Base-by-base conservation (phyloP, 2,113 vertebrate species). In the Periophthalmus modestus region DNA sequence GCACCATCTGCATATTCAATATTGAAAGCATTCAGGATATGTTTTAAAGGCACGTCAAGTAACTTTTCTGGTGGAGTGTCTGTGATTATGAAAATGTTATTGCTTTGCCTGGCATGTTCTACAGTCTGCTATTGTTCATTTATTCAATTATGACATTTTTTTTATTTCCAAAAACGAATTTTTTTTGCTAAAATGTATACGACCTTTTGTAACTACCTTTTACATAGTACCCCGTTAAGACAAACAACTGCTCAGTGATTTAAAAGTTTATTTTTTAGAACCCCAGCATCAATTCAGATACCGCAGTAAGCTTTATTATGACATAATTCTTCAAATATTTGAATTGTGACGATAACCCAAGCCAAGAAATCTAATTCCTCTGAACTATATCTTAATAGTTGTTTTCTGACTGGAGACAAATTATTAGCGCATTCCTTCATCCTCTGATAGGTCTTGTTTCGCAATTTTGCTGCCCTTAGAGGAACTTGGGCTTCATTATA, bases 401-500 rank as follows among this genome's bases (percentile, higher is more conserved):
- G 33, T 63, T 36, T 39, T 28, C 12, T 12, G 46, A 61, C 4
- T 18, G 23, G 14, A 24, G 43, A 24, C 23, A 47, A 24, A 73
- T 73, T 67, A 9, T n/a, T 11, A 23, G 33, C 15, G 69, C 5
- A 28, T 63, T 74, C 33, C 23, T 46, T 65, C 48, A 48, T 54
- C 69, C 50, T 69, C 66, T 0, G 13, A 54, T 52, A 24, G 58
- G 52, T 55, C 14, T 59, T 82, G 33, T 82, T 78, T 66, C 52
- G 34, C 68, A 59, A 33, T 71, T 66, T 23, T 14, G 18, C 59
- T 74, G 11, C 69, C 80, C 67, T 82, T 48, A 19, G 73, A 75
- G 55, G 46, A 85, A 79, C 48, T 73, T 85, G 80, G 75, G 71
- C 66, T 74, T 23, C 10, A 58, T 61, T 83, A 75, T 68, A 68